Evolutionary conservation across 2,113 vertebrate species (phyloP), one percentile per base, ranked within the genome.

Genomic region (Pterocles orientalis): DNA sequence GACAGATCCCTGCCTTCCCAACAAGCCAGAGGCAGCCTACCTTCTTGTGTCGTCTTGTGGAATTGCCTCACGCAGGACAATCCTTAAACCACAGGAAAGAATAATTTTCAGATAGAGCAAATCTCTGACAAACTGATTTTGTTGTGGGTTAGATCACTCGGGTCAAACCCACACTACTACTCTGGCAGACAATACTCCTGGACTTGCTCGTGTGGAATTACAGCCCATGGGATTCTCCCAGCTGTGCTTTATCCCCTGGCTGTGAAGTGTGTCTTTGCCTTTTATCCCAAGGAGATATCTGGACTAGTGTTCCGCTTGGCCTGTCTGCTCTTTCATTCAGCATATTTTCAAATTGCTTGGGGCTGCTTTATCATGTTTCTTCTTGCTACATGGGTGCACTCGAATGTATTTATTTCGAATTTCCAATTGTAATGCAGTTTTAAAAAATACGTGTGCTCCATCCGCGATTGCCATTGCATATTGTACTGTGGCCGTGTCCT

Each of bases 391-490:
- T 19, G 65, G 56, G 54, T 70, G 71, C 76, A 21, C 50, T 65
- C 51, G 81, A 41, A 75, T 34, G 61, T 50, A 34, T 54, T 43
- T 54, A 57, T 62, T 95, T 68, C 75, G 45, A 14, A 53, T 90
- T 90, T 78, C 47, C 60, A 31, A 14, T 53, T 53, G 60, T 62
- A 82, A 75, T 23, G 66, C n/a, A 45, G 18, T 25, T 78, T 69
- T n/a, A 26, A 45, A 61, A 39, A 18, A 21, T 9, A 17, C 1
- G 1, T 18, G 25, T 43, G 33, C 61, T 73, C 60, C 60, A 7
- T 29, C 50, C 0, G 1, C 0, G 3, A 47, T 18, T 73, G 20
- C 70, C 4, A 1, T 28, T 29, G 60, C 24, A 7, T 43, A 28
- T 60, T 70, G 69, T 34, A 39, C 21, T 25, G 39, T 10, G 36